These are phyloP conservation scores for Phrynocephalus guinanensis DNA, from an alignment of 2,797 vertebrate genomes.

Conservation along the genomic window DNA sequence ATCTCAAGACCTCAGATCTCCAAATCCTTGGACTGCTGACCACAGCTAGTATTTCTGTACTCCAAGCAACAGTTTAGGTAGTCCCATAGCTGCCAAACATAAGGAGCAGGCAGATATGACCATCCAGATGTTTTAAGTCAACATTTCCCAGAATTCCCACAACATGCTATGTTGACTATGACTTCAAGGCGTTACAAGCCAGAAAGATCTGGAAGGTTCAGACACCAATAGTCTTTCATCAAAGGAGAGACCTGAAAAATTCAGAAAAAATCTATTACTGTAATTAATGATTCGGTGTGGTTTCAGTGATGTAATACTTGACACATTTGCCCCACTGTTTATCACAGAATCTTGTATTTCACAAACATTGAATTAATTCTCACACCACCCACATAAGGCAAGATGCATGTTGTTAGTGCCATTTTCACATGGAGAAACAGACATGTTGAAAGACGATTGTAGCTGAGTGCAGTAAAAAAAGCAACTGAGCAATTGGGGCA, in stretches of 20 bases:
- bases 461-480: not conserved
- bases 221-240: not conserved
- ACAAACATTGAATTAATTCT: slow-evolving; percentile 22
- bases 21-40: not conserved
- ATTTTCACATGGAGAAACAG: slow-evolving; percentile 12
- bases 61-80: not conserved
- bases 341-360: slow-evolving; percentile 3
- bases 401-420: not conserved
- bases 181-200: too few species aligned
- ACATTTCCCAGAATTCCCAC: too few species aligned
- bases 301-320: slow-evolving; percentile 15
- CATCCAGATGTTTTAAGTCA: too few species aligned
- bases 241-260: not conserved
- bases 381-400: not conserved
- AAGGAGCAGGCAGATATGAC: too few species aligned
- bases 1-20: not conserved
- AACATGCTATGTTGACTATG: too few species aligned
- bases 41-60: not conserved
- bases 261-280: not conserved
- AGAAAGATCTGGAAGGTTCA: not conserved
- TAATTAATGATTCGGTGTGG: not conserved
- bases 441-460: not conserved
- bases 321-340: not conserved
- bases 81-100: not conserved
- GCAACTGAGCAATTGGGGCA: not conserved